These are phyloP conservation scores for Stictonetta naevosa DNA, from an alignment of 2,113 vertebrate species.

Conservation along the genomic window DNA sequence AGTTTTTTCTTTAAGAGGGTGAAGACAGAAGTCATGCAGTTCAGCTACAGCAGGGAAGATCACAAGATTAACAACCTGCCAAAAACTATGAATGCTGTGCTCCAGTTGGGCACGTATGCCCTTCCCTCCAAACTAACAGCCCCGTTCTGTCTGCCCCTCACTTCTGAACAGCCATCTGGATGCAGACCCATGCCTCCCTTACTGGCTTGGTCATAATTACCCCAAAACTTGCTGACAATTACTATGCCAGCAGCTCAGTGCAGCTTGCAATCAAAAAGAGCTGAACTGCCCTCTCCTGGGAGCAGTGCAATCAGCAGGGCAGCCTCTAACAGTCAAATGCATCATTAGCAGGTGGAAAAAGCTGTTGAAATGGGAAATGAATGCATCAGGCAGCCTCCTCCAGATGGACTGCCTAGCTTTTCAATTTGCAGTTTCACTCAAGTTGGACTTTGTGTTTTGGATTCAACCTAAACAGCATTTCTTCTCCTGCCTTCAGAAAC, in stretches of 20 bases:
- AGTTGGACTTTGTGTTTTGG: not conserved
- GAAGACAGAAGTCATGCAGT: accelerated
- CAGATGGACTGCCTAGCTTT: not conserved
- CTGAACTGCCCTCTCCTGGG: constrained; percentile 59
- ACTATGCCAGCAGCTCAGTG: not conserved
- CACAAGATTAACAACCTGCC: not conserved
- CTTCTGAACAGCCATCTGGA: not conserved
- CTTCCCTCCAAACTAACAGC: not conserved
- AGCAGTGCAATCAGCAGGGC: constrained; percentile 32
- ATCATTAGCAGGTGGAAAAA: not conserved
- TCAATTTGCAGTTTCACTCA: not conserved
- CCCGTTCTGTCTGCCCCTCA: not conserved
- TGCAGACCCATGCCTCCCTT: not conserved
- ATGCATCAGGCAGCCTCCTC: not conserved
- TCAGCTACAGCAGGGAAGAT: not conserved
- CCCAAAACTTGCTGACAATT: not conserved
- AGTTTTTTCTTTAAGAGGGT: not conserved
- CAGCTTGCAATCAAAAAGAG: not conserved
- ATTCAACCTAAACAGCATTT: not conserved
- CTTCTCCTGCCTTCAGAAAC: not conserved
- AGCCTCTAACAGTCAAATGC: not conserved
- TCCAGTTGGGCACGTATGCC: not conserved
- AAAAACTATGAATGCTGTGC: not conserved
- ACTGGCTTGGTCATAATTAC: not conserved
- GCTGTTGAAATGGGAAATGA: not conserved